phyloP scores from a whole-genome alignment of 2,113 vertebrate genomes.

The Microcebus lehilahytsara region DNA sequence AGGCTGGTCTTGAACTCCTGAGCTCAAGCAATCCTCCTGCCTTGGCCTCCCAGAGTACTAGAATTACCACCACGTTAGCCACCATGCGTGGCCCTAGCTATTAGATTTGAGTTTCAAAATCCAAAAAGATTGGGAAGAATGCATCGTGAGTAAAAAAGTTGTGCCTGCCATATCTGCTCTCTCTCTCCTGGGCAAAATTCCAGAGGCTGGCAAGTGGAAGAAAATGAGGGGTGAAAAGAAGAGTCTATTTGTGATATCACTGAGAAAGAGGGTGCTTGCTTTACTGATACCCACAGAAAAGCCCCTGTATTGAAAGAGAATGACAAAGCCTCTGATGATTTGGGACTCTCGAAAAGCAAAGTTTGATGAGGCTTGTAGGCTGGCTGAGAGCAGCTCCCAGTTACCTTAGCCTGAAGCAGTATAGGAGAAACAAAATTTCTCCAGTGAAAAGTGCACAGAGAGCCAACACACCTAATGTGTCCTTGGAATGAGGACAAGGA shows the following conservation, averaged over 20 bases:
- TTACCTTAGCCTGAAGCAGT: background rate
- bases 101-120: background rate
- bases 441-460: background rate
- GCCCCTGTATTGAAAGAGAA: background rate
- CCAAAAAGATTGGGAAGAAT: background rate
- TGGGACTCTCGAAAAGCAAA: background rate
- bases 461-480: background rate
- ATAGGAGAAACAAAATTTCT: constrained; percentile 1
- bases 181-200: background rate
- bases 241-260: background rate
- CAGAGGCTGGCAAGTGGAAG: background rate
- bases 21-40: too few relatives aligned
- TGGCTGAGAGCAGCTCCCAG: background rate
- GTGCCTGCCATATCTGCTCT: background rate
- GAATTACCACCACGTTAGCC: too few relatives aligned
- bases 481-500: constrained; percentile 54
- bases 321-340: background rate
- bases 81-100: background rate
- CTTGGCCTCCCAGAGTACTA: too few relatives aligned
- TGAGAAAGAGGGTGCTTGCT: background rate
- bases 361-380: background rate
- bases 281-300: background rate
- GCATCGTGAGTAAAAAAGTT: background rate
- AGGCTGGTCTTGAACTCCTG: too few relatives aligned
- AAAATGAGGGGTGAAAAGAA: background rate